Base-by-base conservation (phyloP, 92 coral and sea anemone species). In the Epizoanthus rinbou region DNA sequence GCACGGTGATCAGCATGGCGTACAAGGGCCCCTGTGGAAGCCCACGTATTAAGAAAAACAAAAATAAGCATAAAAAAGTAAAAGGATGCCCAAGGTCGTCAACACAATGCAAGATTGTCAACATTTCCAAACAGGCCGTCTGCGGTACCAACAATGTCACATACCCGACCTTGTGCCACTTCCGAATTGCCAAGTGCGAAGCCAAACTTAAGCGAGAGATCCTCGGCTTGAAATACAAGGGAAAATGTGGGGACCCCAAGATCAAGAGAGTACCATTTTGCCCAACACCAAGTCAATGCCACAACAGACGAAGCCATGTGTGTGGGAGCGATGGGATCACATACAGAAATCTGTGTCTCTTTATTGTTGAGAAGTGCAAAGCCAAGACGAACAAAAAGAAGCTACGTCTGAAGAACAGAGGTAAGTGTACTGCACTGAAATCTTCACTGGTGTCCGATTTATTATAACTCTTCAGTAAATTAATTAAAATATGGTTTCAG, bases 101-200 rank as follows among this genome's bases (percentile, higher is more conserved):
- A 22, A 73, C 83, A 2, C 84, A 76, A 4, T 93, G 97, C 75
- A 76, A 80, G 58, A 70, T 16, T 62, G 80, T 81, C 19, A 91
- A 87, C 69, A 69, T 87, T 22, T 73, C 88, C 15, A 84, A 88
- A 45, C 87, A 87, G 45, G 84, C 98, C 22, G 88, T 97, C 5
- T 97, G 99, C 65, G 99, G 93, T 3, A 88, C 89, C 82, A 88
- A 97, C 75, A 93, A 93, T 57, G 86, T 71, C 1, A 97, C 98
- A 6, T 94, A 97, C 82, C 73, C 82, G 10, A 87, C 97, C 28
- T 85, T 87, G 39, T 97, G 99, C 25, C 91, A 87, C 79, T 88
- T 94, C 74, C 92, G 95, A 52, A 87, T 90, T 37, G 93, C 97
- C 24, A 85, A 92, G 37, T 97, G 99, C 63, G 84, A 86, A 57